These are phyloP conservation scores for Campoplex nolae DNA, from an alignment of 2,888 invertebrate species.

Conservation along the genomic window DNA sequence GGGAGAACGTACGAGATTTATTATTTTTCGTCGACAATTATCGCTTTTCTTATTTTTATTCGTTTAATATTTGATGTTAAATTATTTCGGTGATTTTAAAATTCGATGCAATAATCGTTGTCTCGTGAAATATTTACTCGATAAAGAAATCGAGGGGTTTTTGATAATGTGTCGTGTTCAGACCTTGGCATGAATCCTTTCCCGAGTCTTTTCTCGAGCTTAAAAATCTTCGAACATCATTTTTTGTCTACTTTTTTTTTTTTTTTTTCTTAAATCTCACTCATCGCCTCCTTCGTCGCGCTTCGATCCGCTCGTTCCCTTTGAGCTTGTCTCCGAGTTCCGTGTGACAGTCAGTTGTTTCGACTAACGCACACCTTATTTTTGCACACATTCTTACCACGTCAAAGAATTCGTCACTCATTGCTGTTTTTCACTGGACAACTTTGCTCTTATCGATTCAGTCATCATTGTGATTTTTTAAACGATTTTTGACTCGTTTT, in stretches of 20 bases:
- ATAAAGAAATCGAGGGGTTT: neutral
- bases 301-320: conserved; percentile 48
- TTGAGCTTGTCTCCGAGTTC: conserved; percentile 44
- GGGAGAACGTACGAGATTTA: conserved; percentile 33
- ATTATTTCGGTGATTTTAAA: neutral
- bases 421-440: neutral
- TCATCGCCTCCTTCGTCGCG: conserved; percentile 45
- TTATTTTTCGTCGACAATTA: conserved; percentile 21
- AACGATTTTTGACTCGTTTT: neutral
- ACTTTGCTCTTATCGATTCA: neutral
- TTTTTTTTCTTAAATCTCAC: neutral
- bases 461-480: neutral
- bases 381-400: neutral
- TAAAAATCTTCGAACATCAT: conserved; percentile 28
- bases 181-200: conserved; percentile 68
- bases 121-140: neutral
- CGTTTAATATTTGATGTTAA: neutral
- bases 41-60: neutral
- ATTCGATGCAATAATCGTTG: conserved; percentile 27
- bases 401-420: neutral
- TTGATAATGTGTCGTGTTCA: conserved; percentile 5
- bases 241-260: conserved; percentile 1
- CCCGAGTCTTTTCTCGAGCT: conserved; percentile 44
- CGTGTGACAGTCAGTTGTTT: conserved; percentile 42
- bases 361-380: conserved; percentile 31